Conservation (phyloP, 2,888 invertebrate genomes). For the Orthosia gracilis region DNA sequence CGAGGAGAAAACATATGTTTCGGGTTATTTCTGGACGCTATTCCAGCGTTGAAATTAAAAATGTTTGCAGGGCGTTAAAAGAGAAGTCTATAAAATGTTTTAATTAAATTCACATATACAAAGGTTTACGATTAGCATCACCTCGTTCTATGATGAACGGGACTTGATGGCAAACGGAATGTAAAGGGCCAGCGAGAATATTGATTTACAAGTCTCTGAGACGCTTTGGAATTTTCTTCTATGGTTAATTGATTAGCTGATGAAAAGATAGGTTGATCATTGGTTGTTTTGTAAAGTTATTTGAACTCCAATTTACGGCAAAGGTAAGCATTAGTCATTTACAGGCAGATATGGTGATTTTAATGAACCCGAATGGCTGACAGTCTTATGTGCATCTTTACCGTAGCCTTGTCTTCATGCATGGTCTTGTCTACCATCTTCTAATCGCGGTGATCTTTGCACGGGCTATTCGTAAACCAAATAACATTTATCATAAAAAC, state of each 20-base stretch:
- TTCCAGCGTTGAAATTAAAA: slow-evolving; percentile 25
- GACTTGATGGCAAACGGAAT: slow-evolving; percentile 48
- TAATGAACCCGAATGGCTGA: not conserved
- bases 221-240: slow-evolving; percentile 22
- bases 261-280: not conserved
- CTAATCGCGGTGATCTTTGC: not conserved
- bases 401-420: not conserved
- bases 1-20: slow-evolving; percentile 37
- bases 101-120: slow-evolving; percentile 44
- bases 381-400: not conserved
- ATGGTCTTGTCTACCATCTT: not conserved
- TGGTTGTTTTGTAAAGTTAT: slow-evolving; percentile 13
- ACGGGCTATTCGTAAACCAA: slow-evolving; percentile 10
- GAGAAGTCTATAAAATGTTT: slow-evolving; percentile 15
- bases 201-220: slow-evolving; percentile 46
- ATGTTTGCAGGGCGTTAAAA: not conserved
- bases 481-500: slow-evolving; percentile 15
- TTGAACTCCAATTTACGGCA: not conserved
- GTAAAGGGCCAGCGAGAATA: slow-evolving; percentile 43
- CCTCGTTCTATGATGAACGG: slow-evolving; percentile 46
- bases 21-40: slow-evolving; percentile 42
- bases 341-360: not conserved
- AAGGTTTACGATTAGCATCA: slow-evolving; percentile 32
- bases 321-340: not conserved
- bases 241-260: slow-evolving; percentile 32